Evolutionary conservation across 1,140 invertebrate genomes (phyloP).

Genomic region (Lasioglossum albipes): DNA sequence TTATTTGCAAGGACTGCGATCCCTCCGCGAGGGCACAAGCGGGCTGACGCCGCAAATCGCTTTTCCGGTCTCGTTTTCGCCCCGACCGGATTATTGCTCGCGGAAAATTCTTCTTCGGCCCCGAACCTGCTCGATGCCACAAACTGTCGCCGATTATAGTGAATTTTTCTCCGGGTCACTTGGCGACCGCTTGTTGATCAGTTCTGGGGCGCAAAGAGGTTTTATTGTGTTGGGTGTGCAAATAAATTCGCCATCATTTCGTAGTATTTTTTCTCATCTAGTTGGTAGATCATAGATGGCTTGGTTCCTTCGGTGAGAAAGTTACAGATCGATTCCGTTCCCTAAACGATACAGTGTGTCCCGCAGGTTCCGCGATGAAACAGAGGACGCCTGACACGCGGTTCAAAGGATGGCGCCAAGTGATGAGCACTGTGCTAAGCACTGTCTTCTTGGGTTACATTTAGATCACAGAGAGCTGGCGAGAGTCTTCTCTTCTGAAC

Average conservation of each 20-base stretch:
- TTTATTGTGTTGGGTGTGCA: no score
- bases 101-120: neutral
- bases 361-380: no score
- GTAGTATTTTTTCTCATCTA: no score
- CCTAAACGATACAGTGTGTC: no score
- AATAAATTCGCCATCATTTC: no score
- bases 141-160: no score
- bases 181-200: no score
- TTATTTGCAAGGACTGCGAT: constrained; percentile 22
- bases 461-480: neutral
- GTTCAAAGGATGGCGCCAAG: neutral
- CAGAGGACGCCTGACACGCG: neutral
- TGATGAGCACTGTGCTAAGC: neutral
- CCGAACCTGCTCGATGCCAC: neutral
- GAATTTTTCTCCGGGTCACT: no score
- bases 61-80: neutral
- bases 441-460: constrained; percentile 3
- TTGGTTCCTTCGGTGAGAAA: no score
- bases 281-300: no score
- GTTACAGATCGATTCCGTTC: no score
- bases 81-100: neutral
- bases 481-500: neutral
- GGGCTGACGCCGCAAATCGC: constrained; percentile 2
- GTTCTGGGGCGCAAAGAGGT: no score
- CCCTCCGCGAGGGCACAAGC: neutral